Evolutionary conservation across 2,888 invertebrate species (phyloP), one percentile per base, ranked within the genome.

Genomic region (Lycaena phlaeas): DNA sequence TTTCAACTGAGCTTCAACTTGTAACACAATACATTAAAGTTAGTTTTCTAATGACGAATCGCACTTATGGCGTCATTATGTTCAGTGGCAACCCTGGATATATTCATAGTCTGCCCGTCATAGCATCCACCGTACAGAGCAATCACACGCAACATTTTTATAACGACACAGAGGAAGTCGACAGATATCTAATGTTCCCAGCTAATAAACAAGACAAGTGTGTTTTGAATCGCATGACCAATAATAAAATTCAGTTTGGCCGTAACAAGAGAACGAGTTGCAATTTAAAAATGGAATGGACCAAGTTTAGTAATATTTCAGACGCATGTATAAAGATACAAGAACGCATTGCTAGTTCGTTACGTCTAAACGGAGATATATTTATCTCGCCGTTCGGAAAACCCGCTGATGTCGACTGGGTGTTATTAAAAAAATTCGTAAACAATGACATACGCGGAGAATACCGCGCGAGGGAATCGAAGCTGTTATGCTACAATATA

Each of bases 71-170:
- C 12, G 46, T 72, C 26, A 44, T 74, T 22, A 52, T 58, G 47
- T 54, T 85, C 10, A 94, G 94, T 71, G 94, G 94, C 2, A 91
- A 90, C 65, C 93, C 93, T 1, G 94, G 94, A 2, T 95, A 95
- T 57, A 59, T 88, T 4, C 52, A 74, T 2, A 89, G 90, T 4
- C 87, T 88, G 51, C 92, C 92, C 0, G 70, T 94, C 22, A 66
- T 88, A 41, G 61, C 65, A 18, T 86, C 82, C 29, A 64, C 53
- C 38, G 53, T 63, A 22, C 54, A 61, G 46, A 55, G 44, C 26
- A 71, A 84, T 50, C 57, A 71, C 41, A 70, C 75, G 1, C 56
- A 68, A 4, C 42, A 56, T 14, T 79, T 76, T 53, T 76, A 59
- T 39, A 71, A 76, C 38, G 54, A 38, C 25, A 63, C 61, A 9